phyloP scores from a whole-genome alignment of 2,888 invertebrate genomes.

The Eupeodes latifasciatus region DNA sequence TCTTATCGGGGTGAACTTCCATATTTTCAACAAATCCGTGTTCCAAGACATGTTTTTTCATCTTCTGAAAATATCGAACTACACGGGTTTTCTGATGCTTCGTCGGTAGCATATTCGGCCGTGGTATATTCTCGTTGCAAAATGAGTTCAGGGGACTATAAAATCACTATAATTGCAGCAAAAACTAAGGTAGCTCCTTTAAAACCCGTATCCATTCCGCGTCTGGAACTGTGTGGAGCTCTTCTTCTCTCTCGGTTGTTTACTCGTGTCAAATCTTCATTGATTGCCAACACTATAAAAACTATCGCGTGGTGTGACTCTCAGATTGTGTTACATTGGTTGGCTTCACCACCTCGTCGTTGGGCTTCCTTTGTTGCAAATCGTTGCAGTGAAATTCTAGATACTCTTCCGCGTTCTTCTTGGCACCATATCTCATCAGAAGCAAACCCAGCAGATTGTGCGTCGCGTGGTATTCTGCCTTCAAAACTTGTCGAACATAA shows the following conservation, averaged over 20 bases:
- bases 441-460: conserved; percentile 75
- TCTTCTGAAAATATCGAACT: background rate
- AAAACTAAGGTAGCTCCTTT: conserved; percentile 37
- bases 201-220: conserved; percentile 41
- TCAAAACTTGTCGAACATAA: conserved; percentile 33
- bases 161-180: background rate
- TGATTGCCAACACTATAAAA: background rate
- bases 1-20: background rate
- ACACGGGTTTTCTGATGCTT: background rate
- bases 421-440: conserved; percentile 70
- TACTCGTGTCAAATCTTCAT: conserved; percentile 21
- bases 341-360: conserved; percentile 68
- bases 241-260: conserved; percentile 43
- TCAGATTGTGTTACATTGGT: conserved; percentile 78
- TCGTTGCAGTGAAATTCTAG: conserved; percentile 41
- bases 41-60: background rate
- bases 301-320: conserved; percentile 77
- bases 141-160: background rate
- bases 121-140: conserved; percentile 41
- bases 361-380: conserved; percentile 59
- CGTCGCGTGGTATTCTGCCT: conserved; percentile 66
- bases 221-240: conserved; percentile 48
- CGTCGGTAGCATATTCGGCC: conserved; percentile 31
- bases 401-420: conserved; percentile 18
- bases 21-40: background rate